Percentiles rank a stretch among this genome's conserved stretches.
These are phyloP conservation scores for Falco berigora DNA, from an alignment of 2,797 vertebrate genomes.

Conservation along the genomic window DNA sequence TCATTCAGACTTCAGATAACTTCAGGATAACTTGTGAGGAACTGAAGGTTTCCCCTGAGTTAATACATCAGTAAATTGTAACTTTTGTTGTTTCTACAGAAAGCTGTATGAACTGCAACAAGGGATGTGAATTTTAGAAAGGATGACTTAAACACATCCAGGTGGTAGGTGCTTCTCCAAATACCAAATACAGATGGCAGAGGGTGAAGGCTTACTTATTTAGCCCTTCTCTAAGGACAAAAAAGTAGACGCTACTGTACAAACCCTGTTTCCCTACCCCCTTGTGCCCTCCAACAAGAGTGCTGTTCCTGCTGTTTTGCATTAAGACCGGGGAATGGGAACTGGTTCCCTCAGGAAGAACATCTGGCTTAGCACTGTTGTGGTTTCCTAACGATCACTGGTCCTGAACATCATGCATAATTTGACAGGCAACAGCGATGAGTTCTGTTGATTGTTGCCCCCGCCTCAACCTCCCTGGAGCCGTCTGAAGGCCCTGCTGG, in stretches of 20 bases:
- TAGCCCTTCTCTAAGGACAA: background rate
- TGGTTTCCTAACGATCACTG: background rate
- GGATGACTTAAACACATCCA: background rate
- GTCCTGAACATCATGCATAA: accelerated
- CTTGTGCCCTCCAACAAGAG: too few relatives aligned
- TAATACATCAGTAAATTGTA: background rate
- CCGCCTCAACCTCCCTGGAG: background rate
- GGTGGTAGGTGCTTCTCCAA: background rate
- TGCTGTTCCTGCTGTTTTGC: background rate
- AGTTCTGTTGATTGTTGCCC: too few relatives aligned
- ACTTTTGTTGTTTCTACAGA: background rate
- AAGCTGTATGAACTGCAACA: background rate
- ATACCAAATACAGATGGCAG: background rate
- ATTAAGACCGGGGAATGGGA: too few relatives aligned
- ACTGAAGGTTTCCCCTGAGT: background rate
- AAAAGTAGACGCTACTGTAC: background rate
- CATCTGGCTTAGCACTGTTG: too few relatives aligned
- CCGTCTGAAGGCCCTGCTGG: background rate
- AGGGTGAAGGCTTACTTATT: background rate
- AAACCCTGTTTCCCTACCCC: background rate
- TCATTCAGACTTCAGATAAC: background rate
- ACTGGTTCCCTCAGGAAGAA: background rate
- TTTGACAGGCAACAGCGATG: accelerated
- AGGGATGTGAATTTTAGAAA: background rate
- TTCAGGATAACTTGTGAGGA: background rate